Percentiles rank a stretch among this genome's conserved stretches.
These are phyloP conservation scores for Larimichthys crocea DNA, from an alignment of 2,113 vertebrate genomes.

Conservation along the genomic window DNA sequence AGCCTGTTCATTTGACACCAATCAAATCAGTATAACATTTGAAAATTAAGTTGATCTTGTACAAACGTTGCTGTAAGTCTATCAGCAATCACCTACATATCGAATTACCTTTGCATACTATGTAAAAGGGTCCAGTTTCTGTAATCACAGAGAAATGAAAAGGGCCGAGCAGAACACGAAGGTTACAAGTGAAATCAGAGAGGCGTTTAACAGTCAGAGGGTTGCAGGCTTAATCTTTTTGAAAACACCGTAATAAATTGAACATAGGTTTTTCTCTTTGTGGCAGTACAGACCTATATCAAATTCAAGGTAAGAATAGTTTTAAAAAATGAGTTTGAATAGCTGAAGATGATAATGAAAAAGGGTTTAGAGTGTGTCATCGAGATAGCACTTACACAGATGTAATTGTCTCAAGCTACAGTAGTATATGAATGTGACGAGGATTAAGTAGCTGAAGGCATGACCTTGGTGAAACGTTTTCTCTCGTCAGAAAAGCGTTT, in stretches of 20 bases:
- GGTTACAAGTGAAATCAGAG: constrained; percentile 3
- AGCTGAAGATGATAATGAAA: neutral
- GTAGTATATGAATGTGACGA: constrained; percentile 2
- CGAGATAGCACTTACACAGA: neutral
- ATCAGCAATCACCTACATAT: neutral
- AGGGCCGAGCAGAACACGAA: neutral
- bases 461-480: constrained; percentile 18
- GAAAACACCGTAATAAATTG: neutral
- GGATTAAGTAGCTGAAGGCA: constrained; percentile 4
- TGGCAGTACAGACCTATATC: neutral
- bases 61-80: neutral
- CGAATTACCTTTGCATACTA: neutral
- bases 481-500: constrained; percentile 4
- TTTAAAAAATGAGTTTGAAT: neutral
- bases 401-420: constrained; percentile 13
- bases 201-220: neutral
- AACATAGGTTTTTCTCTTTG: neutral
- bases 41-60: neutral
- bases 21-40: neutral
- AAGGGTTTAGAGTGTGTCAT: constrained; percentile 1
- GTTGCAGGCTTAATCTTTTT: neutral
- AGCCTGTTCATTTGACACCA: neutral
- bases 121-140: neutral
- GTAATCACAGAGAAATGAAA: constrained; percentile 5
- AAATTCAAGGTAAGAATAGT: neutral